phyloP scores from a whole-genome alignment of 2,113 vertebrate species.

The Petromus typicus region DNA sequence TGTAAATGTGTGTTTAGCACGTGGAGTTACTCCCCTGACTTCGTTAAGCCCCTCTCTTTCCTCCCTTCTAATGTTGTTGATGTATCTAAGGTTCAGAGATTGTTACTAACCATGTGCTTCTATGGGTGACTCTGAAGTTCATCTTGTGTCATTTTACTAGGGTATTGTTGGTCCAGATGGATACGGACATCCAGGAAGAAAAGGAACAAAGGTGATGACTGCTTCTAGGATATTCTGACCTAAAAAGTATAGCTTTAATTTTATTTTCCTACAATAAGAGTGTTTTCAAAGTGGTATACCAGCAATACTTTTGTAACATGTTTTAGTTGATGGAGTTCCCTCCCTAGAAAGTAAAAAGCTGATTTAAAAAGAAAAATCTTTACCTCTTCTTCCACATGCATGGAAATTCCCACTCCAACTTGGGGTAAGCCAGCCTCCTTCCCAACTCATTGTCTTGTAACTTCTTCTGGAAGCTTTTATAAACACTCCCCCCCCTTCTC shows the following conservation, averaged over 20 bases:
- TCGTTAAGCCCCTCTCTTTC: not conserved
- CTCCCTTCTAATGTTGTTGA: not conserved
- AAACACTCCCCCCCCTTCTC: not conserved
- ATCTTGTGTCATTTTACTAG: constrained; percentile 71
- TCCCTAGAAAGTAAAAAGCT: not conserved
- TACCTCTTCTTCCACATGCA: not conserved
- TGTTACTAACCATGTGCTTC: not conserved
- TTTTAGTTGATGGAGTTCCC: not conserved
- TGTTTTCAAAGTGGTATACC: not conserved
- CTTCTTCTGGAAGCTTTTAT: not conserved
- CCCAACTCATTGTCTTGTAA: not conserved
- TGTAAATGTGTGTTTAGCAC: not conserved
- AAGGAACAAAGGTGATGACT: constrained; percentile 87
- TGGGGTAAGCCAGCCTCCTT: not conserved
- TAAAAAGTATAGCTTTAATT: not conserved
- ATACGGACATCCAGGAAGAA: constrained; percentile 85
- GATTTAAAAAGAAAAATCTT: constrained; percentile 1
- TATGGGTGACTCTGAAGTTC: not conserved
- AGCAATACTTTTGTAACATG: not conserved
- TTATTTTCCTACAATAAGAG: constrained; percentile 9
- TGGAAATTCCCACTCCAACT: not conserved
- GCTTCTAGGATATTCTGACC: not conserved
- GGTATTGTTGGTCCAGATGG: constrained; percentile 84
- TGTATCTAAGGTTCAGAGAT: not conserved
- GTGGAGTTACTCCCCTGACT: not conserved